phyloP scores from a whole-genome alignment of 1,140 invertebrate genomes.

The Phthorimaea operculella region DNA sequence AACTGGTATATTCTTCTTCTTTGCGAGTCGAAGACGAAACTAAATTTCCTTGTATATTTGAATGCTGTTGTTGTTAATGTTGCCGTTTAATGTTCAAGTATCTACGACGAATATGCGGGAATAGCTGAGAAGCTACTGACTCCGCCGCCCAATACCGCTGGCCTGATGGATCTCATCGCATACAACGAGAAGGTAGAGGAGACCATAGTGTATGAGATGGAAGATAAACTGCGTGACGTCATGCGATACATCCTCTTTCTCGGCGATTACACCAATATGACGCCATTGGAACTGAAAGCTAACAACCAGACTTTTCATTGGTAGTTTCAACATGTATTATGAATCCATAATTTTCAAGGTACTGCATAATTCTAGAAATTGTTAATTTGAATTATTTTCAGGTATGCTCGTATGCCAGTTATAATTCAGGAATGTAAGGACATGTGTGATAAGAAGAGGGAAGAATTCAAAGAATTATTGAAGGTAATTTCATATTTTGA shows the following conservation, averaged over 20 bases:
- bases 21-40: too few relatives aligned
- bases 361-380: background rate
- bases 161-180: slow-evolving; percentile 83
- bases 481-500: slow-evolving; percentile 47
- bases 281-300: slow-evolving; percentile 85
- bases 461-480: slow-evolving; percentile 87
- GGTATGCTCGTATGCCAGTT: slow-evolving; percentile 80
- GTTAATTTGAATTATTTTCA: slow-evolving; percentile 14
- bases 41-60: too few relatives aligned
- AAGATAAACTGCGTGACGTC: slow-evolving; percentile 77
- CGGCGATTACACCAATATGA: slow-evolving; percentile 82
- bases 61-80: too few relatives aligned
- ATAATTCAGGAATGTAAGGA: slow-evolving; percentile 84
- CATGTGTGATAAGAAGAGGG: slow-evolving; percentile 85
- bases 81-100: slow-evolving; percentile 60
- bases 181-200: slow-evolving; percentile 83
- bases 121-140: slow-evolving; percentile 84
- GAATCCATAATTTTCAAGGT: background rate
- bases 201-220: slow-evolving; percentile 77
- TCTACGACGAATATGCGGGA: slow-evolving; percentile 85
- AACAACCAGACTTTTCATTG: slow-evolving; percentile 90
- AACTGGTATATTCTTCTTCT: too few relatives aligned
- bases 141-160: slow-evolving; percentile 83
- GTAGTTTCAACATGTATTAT: slow-evolving; percentile 43
- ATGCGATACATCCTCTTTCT: slow-evolving; percentile 77